Conservation (phyloP, 2,113 vertebrate species). For the Aplodontia rufa region DNA sequence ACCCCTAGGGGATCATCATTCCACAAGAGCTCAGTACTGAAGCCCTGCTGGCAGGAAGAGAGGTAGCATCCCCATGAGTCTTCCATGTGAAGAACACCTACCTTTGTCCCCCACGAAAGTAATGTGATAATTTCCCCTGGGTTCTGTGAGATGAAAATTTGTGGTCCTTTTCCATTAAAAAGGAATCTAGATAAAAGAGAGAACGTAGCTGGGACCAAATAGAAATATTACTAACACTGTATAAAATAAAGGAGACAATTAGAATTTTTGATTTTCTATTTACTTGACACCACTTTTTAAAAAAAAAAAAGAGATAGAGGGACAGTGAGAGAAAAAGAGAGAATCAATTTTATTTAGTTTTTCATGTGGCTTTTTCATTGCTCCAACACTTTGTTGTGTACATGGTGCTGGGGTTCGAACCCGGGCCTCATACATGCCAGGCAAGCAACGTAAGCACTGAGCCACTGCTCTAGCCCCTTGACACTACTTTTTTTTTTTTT, state of each 20-base stretch:
- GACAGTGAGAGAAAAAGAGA: too few relatives aligned
- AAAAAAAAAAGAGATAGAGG: too few relatives aligned
- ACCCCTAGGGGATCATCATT: accelerated
- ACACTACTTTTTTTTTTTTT: too few relatives aligned
- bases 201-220: neutral
- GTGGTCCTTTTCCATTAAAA: neutral
- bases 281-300: neutral
- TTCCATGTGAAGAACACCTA: neutral
- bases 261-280: neutral
- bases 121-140: neutral
- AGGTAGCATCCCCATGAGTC: neutral
- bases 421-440: too few relatives aligned
- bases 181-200: neutral
- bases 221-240: neutral
- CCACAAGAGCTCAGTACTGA: neutral
- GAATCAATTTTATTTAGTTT: too few relatives aligned
- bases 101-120: neutral
- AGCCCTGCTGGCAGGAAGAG: accelerated
- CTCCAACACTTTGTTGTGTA: too few relatives aligned
- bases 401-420: too few relatives aligned
- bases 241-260: neutral
- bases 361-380: too few relatives aligned
- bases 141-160: neutral
- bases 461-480: too few relatives aligned
- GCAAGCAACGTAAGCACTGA: too few relatives aligned